A percentile compares a stretch with the other conserved stretches of the same genome.
phyloP scores from a whole-genome alignment of 2,888 invertebrate species.

The Euclidia mi region DNA sequence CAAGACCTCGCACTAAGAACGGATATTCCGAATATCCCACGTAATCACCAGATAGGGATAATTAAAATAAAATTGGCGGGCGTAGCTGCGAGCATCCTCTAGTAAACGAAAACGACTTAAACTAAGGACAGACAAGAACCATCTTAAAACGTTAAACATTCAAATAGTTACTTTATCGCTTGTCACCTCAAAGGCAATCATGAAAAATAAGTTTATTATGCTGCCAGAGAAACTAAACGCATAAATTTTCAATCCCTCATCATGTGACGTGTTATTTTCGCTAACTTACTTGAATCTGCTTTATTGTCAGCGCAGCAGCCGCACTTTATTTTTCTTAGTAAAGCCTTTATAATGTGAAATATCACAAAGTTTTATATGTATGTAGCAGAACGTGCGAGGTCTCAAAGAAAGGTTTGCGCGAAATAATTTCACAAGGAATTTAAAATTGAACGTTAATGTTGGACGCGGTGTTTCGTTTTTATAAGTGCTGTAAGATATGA shows the following conservation, averaged over 20 bases:
- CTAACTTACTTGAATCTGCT: slow-evolving; percentile 59
- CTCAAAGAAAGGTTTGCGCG: neutral
- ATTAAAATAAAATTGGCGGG: too few relatives aligned
- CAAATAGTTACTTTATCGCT: slow-evolving; percentile 43
- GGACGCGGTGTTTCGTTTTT: neutral
- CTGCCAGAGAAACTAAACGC: slow-evolving; percentile 46
- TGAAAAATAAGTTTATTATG: slow-evolving; percentile 61
- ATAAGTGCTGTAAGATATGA: too few relatives aligned
- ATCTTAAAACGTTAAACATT: slow-evolving; percentile 32
- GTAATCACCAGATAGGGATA: too few relatives aligned
- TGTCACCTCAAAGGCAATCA: slow-evolving; percentile 45
- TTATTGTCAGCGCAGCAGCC: slow-evolving; percentile 18
- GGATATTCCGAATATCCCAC: too few relatives aligned
- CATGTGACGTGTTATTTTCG: slow-evolving; percentile 66
- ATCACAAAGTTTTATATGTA: neutral
- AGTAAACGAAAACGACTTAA: too few relatives aligned
- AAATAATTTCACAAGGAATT: slow-evolving; percentile 8
- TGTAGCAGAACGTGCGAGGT: neutral
- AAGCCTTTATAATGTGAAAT: slow-evolving; percentile 3
- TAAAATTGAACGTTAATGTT: neutral
- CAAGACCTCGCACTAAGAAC: too few relatives aligned
- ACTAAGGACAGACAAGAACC: slow-evolving; percentile 10
- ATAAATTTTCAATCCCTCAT: slow-evolving; percentile 68
- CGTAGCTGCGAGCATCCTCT: too few relatives aligned
- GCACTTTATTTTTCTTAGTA: slow-evolving; percentile 19